phyloP scores from a whole-genome alignment of 1,140 invertebrate genomes.

The Hormaphis cornu region DNA sequence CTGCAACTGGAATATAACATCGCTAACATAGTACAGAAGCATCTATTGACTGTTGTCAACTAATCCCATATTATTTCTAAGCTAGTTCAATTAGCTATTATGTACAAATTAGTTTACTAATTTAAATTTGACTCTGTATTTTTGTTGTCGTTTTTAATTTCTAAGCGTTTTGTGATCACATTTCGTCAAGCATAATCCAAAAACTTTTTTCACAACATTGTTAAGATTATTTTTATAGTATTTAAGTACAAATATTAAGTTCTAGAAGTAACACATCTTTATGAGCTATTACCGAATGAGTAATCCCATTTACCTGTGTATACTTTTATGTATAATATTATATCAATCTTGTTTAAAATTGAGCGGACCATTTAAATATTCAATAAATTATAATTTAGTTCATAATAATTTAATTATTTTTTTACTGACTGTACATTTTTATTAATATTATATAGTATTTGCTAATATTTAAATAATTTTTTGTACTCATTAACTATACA shows the following conservation, averaged over 20 bases:
- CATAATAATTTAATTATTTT: constrained; percentile 8
- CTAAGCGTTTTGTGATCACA: constrained; percentile 17
- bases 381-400: neutral
- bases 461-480: neutral
- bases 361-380: constrained; percentile 8
- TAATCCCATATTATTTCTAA: neutral
- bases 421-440: neutral
- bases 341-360: no score
- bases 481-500: neutral
- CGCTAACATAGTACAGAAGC: neutral
- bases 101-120: neutral
- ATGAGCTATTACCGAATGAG: neutral
- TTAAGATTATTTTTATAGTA: neutral
- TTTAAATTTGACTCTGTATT: constrained; percentile 4
- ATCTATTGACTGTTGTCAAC: neutral
- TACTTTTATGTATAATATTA: constrained; percentile 11
- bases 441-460: neutral
- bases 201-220: neutral
- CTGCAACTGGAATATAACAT: constrained; percentile 27
- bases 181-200: neutral
- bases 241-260: neutral
- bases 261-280: no score
- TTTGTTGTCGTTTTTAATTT: constrained; percentile 7
- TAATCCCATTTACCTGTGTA: neutral
- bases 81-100: neutral